Base-by-base conservation (phyloP, 2,888 invertebrate genomes). In the Stenolophus ochropezus region DNA sequence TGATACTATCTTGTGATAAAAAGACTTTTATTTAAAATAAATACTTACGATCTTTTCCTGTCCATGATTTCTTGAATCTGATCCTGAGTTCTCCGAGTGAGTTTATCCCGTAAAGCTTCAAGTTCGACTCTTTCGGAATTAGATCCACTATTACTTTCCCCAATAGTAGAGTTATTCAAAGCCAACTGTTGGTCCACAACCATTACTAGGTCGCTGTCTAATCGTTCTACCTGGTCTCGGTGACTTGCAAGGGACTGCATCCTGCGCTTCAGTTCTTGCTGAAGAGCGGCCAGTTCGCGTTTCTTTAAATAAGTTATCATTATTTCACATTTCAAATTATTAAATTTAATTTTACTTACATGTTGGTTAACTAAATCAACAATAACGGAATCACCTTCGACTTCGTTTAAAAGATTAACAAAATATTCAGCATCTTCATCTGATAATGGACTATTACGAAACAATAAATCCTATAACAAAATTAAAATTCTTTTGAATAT, bases 361-460 rank as follows among this genome's bases (percentile, higher is more conserved):
- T 95, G 95, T 89, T 94, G 92, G 85, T 92, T 92, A 27, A 95
- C 93, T 42, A 94, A 92, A 77, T 94, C 94, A 86, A 92, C 92
- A 85, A 95, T 92, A 83, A 93, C 91, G 1, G 94, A 93, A 86
- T 92, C 91, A 21, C 93, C 92, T 85, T 94, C 94, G 85, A 94
- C 91, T 82, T 92, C 92, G 86, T 93, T 92, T 84, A 94, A 91
- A 8, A 93, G 90, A 83, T 93, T 92, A 88, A 94, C 89, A 84
- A 94, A 89, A 84, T 92, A 91, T 86, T 93, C 92, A 0, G 92
- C 91, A 82, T 92, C 92, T 42, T 90, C 91, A 86, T 93, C 93
- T 0, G 93, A 92, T 21, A 91, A 85, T 2, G 90, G 89, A 1
- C 90, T 90, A 92, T 91, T 75, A 87, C 90, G 92, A 83, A 88